Base-by-base conservation (phyloP, 1,140 invertebrate species). In the Sycophila sp. region DNA sequence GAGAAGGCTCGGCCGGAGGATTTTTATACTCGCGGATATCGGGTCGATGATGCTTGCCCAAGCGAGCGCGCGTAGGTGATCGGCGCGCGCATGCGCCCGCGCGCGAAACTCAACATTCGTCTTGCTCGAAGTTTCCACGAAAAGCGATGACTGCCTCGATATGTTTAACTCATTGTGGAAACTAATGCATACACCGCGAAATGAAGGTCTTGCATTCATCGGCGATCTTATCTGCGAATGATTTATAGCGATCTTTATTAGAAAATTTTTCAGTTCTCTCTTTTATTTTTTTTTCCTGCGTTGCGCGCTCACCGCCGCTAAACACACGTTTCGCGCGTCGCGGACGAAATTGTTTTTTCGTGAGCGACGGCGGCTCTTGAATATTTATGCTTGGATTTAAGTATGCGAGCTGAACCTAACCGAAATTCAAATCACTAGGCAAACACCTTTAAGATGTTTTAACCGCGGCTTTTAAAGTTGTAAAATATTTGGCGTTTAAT, bases 121-220 rank as follows among this genome's bases (percentile, higher is more conserved):
- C n/a, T n/a, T 5, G 10, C 10, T 11, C 22, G 4, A 26, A 0
- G 15, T 42, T 67, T 67, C 40, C 40, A 32, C 55, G 65, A 67
- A 67, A 47, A 32, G 10, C 38, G 55, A 45, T 59, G 65, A 67
- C 53, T 67, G 51, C 28, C 40, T 47, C 40, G 65, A 67, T 67
- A 49, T 34, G 38, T 67, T 58, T 45, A 34, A 19, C 64, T 56
- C 38, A 67, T 67, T 67, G 64, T 58, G 40, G 10, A 51, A 67
- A 47, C 42, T 58, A 58, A 59, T 59, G 30, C 55, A 59, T 30
- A 19, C 36, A 6, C 2, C 32, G 36, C 36, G 34, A 56, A 30
- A 67, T 67, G 65, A 67, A 67, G 55, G 65, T 49, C 40, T 67
- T 34, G 2, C 22, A 34, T 64, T 64, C 47, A 64, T 64, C 49